Percentiles rank a stretch among this genome's conserved stretches.
Conservation (phyloP, 2,113 vertebrate species). For the Phrynosoma platyrhinos region DNA sequence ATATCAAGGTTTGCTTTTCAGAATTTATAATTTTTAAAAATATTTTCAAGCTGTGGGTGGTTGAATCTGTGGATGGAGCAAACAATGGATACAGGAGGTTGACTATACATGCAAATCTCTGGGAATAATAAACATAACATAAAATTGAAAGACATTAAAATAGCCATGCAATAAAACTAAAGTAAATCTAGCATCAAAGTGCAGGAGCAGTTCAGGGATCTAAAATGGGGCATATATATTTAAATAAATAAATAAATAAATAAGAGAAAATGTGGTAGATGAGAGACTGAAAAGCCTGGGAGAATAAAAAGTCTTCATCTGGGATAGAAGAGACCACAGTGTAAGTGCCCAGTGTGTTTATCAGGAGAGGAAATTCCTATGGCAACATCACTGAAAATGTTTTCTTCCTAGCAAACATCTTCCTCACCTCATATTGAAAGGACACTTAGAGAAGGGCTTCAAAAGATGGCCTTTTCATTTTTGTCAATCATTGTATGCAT, state of each 20-base stretch:
- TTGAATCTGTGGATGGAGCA: too few relatives aligned
- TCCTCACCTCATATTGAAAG: neutral
- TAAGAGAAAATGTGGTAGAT: neutral
- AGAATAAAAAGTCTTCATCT: neutral
- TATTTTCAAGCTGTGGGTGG: too few relatives aligned
- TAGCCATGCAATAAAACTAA: neutral
- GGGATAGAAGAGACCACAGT: neutral
- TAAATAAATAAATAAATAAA: neutral
- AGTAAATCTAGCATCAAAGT: neutral
- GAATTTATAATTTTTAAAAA: too few relatives aligned
- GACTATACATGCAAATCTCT: too few relatives aligned
- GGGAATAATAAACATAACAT: too few relatives aligned
- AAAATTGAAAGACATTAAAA: neutral
- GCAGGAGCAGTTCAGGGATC: neutral
- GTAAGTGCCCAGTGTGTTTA: neutral
- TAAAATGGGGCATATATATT: neutral
- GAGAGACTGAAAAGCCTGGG: neutral
- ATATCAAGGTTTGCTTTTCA: too few relatives aligned
- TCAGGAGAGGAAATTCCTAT: neutral
- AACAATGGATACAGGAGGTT: too few relatives aligned
- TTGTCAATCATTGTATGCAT: neutral
- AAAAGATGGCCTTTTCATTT: constrained; percentile 5
- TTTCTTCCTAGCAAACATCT: neutral
- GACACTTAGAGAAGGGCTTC: neutral
- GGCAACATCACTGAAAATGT: neutral